A percentile compares a stretch with the other conserved stretches of the same genome.
phyloP scores from a whole-genome alignment of 64 coral and sea anemone genomes.

The Anthopleura sola region DNA sequence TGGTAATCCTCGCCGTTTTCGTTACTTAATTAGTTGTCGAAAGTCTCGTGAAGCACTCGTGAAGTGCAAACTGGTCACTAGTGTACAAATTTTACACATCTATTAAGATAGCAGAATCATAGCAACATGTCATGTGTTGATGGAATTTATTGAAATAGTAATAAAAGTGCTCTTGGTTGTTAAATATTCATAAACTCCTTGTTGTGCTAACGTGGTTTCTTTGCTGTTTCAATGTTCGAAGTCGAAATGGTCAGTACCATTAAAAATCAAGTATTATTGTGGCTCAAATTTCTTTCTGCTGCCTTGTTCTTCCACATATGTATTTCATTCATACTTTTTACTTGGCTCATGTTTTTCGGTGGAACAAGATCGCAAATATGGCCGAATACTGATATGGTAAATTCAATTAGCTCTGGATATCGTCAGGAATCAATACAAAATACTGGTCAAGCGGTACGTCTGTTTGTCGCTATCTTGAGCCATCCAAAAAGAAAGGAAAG shows the following conservation, averaged over 20 bases:
- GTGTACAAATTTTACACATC: too few species aligned
- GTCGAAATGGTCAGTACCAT: neutral
- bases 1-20: too few species aligned
- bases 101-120: neutral
- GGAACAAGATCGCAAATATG: neutral
- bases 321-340: neutral
- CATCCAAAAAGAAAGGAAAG: conserved; percentile 51
- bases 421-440: neutral
- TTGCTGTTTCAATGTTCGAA: neutral
- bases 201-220: neutral
- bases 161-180: neutral
- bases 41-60: too few species aligned
- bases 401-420: neutral
- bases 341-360: neutral
- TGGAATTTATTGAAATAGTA: neutral
- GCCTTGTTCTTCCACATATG: neutral
- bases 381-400: neutral
- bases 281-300: neutral
- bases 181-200: neutral
- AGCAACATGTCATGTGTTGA: neutral
- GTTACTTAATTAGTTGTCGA: too few species aligned
- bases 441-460: neutral
- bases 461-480: conserved; percentile 73
- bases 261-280: neutral
- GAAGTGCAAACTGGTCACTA: too few species aligned